Percentiles rank a stretch among this genome's conserved stretches.
phyloP scores from a whole-genome alignment of 2,113 vertebrate genomes.

The Zosterops borbonicus region DNA sequence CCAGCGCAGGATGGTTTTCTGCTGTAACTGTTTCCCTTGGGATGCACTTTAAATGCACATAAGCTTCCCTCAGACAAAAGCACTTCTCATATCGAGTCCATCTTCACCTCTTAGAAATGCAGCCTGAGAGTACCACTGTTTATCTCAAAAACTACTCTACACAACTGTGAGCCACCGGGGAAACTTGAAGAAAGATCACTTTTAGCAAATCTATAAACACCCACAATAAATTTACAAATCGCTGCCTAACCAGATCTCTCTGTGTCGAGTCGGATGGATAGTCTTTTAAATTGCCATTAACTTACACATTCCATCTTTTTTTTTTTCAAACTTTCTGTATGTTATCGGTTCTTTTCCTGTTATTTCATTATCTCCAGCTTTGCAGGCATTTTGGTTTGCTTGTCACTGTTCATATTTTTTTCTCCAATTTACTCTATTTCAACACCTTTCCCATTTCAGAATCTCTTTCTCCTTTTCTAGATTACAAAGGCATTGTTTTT shows the following conservation, averaged over 20 bases:
- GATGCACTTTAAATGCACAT: background rate
- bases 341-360: background rate
- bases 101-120: background rate
- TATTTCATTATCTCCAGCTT: background rate
- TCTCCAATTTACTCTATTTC: background rate
- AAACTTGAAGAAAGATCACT: background rate
- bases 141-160: background rate
- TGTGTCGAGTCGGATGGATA: background rate
- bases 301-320: background rate
- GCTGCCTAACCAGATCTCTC: background rate
- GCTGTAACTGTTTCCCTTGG: background rate
- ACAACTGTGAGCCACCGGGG: background rate
- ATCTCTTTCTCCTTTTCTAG: background rate
- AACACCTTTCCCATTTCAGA: background rate
- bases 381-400: background rate
- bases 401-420: background rate
- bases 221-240: background rate
- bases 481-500: background rate
- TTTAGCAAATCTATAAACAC: background rate
- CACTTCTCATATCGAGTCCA: background rate
- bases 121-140: background rate
- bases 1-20: background rate
- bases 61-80: background rate
- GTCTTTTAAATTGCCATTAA: background rate
- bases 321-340: background rate